A percentile compares a stretch with the other conserved stretches of the same genome.
phyloP scores from a whole-genome alignment of 2,888 invertebrate species.

The Agrilus biguttatus region DNA sequence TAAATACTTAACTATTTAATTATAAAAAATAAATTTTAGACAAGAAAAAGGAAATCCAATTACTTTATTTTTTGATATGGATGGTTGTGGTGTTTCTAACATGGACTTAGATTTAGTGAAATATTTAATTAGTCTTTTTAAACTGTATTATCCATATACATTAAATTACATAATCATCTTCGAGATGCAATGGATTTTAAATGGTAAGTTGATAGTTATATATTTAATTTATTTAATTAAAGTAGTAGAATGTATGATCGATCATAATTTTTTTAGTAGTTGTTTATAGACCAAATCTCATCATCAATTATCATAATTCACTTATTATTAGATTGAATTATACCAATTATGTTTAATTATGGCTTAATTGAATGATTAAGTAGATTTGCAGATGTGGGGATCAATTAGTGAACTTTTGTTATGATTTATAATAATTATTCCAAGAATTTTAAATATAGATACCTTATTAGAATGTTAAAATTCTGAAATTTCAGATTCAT shows the following conservation, averaged over 20 bases:
- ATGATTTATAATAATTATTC: neutral
- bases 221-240: neutral
- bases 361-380: neutral
- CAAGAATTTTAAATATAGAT: neutral
- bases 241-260: no score
- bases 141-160: slow-evolving; percentile 75
- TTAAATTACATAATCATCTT: slow-evolving; percentile 80
- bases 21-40: slow-evolving; percentile 27
- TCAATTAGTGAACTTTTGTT: no score
- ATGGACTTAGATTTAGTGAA: slow-evolving; percentile 87
- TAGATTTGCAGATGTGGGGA: no score
- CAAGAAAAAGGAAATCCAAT: slow-evolving; percentile 62
- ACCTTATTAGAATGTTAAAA: no score
- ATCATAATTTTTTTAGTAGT: no score
- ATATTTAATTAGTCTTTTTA: slow-evolving; percentile 74
- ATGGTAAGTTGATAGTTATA: slow-evolving; percentile 38
- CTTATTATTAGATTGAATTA: neutral
- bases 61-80: slow-evolving; percentile 83
- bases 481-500: no score
- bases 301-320: neutral
- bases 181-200: slow-evolving; percentile 91
- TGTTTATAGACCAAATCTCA: no score
- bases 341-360: neutral
- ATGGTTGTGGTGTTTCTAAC: slow-evolving; percentile 69
- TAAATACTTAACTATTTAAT: neutral